Evolutionary conservation across 1,140 invertebrate species (phyloP), one percentile per base, ranked within the genome.

Genomic region (Linepithema humile): DNA sequence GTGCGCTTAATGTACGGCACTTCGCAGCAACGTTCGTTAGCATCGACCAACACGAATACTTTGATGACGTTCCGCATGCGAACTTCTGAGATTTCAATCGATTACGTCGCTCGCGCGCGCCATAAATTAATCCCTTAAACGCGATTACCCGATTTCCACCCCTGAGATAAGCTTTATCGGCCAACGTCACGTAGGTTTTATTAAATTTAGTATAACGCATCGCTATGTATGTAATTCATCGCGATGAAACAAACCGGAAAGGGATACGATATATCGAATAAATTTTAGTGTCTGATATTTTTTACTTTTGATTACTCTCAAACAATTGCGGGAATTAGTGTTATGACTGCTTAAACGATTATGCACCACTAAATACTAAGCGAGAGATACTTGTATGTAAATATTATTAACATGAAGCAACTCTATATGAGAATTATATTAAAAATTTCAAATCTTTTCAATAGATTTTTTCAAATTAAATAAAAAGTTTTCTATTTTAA

Each of bases 1-100:
- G 53, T 67, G 45, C 69, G 53, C 20, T 86, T 84, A 78, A 84
- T 83, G 82, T 72, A 60, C 45, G 64, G 65, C 82, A 86, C 82
- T 86, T 86, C 26, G 85, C 64, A 72, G 82, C 84, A 84, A 65
- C 57, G 82, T 86, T 86, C 82, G 57, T 86, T 86, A 84, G 17
- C 40, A 72, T 50, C 84, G 57, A 72, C 60, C 78, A 53, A 23
- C 84, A 60, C 65, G 72, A 64, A 84, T 78, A 20, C 23, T n/a
- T 17, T 43, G 72, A 78, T 84, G 65, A 86, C 72, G 82, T 84
- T 77, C 74, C 85, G 38, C 82, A 78, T 84, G 82, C 85, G 20
- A 77, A 86, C 26, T 78, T 77, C 59, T 64, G 60, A 84, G 73
- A 74, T 48, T 50, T 38, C 84, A 72, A 85, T 85, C 78, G 84